A percentile compares a stretch with the other conserved stretches of the same genome.
phyloP scores from a whole-genome alignment of 2,797 vertebrate genomes.

The Emys orbicularis region DNA sequence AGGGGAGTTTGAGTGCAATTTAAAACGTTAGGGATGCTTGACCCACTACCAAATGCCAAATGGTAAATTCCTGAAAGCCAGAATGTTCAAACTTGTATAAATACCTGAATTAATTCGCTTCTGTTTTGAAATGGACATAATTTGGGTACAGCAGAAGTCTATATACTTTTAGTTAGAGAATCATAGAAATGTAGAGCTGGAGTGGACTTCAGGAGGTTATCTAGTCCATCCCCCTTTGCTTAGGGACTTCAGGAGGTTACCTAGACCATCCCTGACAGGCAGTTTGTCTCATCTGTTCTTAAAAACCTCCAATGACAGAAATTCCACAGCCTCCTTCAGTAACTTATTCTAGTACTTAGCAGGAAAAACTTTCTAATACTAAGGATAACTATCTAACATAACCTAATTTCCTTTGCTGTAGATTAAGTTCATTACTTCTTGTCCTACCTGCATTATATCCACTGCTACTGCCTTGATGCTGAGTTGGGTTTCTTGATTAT shows the following conservation, averaged over 20 bases:
- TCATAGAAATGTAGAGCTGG: background rate
- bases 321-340: background rate
- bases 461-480: background rate
- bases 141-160: background rate
- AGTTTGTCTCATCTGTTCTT: background rate
- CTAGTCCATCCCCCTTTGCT: background rate
- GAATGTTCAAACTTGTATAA: background rate
- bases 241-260: background rate
- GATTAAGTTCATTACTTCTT: background rate
- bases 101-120: background rate
- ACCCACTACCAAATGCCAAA: background rate
- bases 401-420: background rate
- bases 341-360: background rate
- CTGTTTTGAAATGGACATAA: background rate
- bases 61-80: background rate
- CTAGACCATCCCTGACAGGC: background rate
- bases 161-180: background rate
- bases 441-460: background rate
- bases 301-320: background rate
- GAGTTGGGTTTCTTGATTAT: background rate
- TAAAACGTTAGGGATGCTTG: background rate
- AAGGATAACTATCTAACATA: background rate
- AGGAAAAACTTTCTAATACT: too few relatives aligned
- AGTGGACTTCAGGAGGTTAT: background rate
- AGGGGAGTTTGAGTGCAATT: background rate